These are phyloP conservation scores for Dromas ardeola DNA, from an alignment of 2,113 vertebrate genomes.

Conservation along the genomic window DNA sequence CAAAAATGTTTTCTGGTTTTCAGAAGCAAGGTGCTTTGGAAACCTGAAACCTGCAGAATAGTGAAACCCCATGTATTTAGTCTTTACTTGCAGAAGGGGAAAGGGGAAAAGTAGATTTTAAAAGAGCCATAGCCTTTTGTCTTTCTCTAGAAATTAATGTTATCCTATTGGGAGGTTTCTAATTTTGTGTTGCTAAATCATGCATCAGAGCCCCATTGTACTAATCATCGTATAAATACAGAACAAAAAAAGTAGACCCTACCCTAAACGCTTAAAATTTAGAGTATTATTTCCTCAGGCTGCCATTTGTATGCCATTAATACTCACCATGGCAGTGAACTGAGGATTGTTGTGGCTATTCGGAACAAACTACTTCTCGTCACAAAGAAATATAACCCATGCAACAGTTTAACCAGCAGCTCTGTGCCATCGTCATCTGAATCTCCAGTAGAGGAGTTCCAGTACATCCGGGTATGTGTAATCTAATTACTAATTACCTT, in stretches of 20 bases:
- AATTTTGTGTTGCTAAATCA: background rate
- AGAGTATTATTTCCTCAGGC: slow-evolving; percentile 76
- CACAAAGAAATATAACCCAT: slow-evolving; percentile 85
- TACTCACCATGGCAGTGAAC: slow-evolving; percentile 91
- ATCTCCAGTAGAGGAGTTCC: slow-evolving; percentile 95
- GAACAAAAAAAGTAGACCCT: background rate
- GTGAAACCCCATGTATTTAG: background rate
- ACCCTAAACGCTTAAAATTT: background rate
- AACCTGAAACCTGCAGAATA: background rate
- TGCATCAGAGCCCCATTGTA: background rate
- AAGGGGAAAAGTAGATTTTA: background rate
- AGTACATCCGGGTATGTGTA: slow-evolving; percentile 92
- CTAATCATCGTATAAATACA: background rate
- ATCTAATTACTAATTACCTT: background rate
- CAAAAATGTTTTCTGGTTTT: background rate
- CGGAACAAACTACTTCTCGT: slow-evolving; percentile 96
- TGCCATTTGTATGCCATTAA: slow-evolving; percentile 97
- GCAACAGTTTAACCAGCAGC: slow-evolving; percentile 57
- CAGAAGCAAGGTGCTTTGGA: background rate
- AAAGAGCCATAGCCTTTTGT: background rate
- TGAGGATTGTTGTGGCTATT: slow-evolving; percentile 92
- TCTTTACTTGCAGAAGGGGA: background rate
- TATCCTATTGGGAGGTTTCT: background rate
- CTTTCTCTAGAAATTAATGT: background rate
- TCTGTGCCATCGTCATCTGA: slow-evolving; percentile 64